phyloP scores from a whole-genome alignment of 2,113 vertebrate species.

The Osmerus mordax region DNA sequence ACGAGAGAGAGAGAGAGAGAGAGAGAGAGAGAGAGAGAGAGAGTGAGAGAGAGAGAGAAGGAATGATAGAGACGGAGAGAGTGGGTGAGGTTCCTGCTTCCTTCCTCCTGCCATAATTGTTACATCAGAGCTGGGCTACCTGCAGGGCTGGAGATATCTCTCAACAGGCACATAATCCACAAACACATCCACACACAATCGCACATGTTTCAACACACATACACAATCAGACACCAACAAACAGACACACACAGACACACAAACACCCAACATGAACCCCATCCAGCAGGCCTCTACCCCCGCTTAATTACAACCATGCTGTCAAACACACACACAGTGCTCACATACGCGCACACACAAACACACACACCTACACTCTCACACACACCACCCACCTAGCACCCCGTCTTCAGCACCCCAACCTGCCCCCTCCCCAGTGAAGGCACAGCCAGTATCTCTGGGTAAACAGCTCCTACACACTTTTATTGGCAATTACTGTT shows the following conservation, averaged over 20 bases:
- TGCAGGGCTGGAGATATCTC: constrained; percentile 11
- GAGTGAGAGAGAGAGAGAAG: background rate
- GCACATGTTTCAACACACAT: background rate
- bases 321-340: background rate
- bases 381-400: background rate
- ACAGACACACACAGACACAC: background rate
- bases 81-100: constrained; percentile 13
- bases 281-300: too few species aligned
- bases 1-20: background rate
- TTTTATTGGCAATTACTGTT: constrained; percentile 86
- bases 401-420: background rate
- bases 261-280: too few species aligned
- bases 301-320: too few species aligned
- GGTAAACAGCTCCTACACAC: constrained; percentile 80
- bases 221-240: background rate
- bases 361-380: constrained; percentile 11
- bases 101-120: constrained; percentile 4
- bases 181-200: constrained; percentile 1
- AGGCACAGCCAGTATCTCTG: constrained; percentile 51
- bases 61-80: background rate
- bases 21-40: constrained; percentile 16
- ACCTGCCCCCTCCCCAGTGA: background rate
- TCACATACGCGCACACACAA: background rate
- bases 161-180: constrained; percentile 5
- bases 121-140: constrained; percentile 29